Percentiles rank a stretch among this genome's conserved stretches.
Evolutionary conservation across 2,888 invertebrate species (phyloP).

Genomic region (Polymixis flavicincta): DNA sequence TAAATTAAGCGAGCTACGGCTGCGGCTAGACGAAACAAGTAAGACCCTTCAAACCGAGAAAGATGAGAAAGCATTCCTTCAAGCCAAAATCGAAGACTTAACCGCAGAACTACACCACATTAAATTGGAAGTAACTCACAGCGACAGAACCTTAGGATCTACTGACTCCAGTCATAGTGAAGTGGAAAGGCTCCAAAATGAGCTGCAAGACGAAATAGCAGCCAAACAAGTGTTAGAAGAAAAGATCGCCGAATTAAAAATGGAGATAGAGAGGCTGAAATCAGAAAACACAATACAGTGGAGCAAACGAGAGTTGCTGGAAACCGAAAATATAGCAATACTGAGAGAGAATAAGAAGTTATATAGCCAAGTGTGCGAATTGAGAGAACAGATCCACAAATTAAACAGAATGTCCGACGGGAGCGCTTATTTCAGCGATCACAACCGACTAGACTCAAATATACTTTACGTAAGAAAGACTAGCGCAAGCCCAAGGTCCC

Average conservation of each 20-base stretch:
- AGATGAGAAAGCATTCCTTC: conserved; percentile 84
- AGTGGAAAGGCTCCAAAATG: conserved; percentile 85
- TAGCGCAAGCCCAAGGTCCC: conserved; percentile 85
- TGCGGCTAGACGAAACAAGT: conserved; percentile 83
- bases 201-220: conserved; percentile 86
- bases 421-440: conserved; percentile 78
- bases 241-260: conserved; percentile 83
- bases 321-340: conserved; percentile 96
- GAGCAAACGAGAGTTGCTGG: conserved; percentile 97
- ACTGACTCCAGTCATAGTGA: conserved; percentile 88
- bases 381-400: conserved; percentile 87
- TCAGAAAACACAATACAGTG: conserved; percentile 98
- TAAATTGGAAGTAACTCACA: conserved; percentile 83
- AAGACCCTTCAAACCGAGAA: conserved; percentile 85
- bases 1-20: conserved; percentile 82
- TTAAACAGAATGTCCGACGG: conserved; percentile 87
- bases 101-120: conserved; percentile 84
- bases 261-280: conserved; percentile 95
- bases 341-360: conserved; percentile 97
- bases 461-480: conserved; percentile 84
- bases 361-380: conserved; percentile 86
- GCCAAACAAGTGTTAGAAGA: conserved; percentile 88
- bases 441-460: conserved; percentile 81
- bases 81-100: conserved; percentile 83
- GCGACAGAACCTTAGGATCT: conserved; percentile 85